phyloP scores from a whole-genome alignment of 2,888 invertebrate species.

The Sclerodermus sp. region DNA sequence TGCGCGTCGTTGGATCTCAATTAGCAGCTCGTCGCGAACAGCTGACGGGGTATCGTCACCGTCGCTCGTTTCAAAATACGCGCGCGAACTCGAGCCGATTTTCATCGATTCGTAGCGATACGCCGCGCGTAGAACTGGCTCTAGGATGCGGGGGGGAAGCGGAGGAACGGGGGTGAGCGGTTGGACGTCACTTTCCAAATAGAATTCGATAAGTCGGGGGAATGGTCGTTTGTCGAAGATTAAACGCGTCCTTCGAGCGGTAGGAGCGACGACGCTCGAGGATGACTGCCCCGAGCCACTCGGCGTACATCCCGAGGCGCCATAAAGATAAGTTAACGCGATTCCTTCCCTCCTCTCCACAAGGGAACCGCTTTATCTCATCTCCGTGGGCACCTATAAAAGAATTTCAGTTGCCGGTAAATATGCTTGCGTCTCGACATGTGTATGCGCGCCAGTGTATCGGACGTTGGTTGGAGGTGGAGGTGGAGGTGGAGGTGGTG shows the following conservation, averaged over 20 bases:
- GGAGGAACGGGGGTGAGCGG: background rate
- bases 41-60: slow-evolving; percentile 18
- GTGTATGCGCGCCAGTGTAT: too few species aligned
- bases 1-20: slow-evolving; percentile 54
- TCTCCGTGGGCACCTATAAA: background rate
- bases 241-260: background rate
- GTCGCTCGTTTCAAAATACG: too few species aligned
- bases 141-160: background rate
- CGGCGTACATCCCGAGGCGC: background rate
- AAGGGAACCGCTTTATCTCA: background rate
- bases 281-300: background rate
- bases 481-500: too few species aligned
- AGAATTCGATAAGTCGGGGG: background rate
- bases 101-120: background rate
- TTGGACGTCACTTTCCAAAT: background rate
- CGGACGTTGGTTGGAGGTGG: too few species aligned
- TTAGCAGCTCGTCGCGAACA: slow-evolving; percentile 44
- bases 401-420: background rate
- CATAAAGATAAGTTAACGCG: background rate
- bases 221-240: background rate
- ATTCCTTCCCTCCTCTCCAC: background rate
- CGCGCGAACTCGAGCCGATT: slow-evolving; percentile 1
- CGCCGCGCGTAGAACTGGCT: background rate
- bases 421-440: background rate
- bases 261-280: background rate